Evolutionary conservation across 1,140 invertebrate genomes (phyloP).

Genomic region (Bombus waltoni): DNA sequence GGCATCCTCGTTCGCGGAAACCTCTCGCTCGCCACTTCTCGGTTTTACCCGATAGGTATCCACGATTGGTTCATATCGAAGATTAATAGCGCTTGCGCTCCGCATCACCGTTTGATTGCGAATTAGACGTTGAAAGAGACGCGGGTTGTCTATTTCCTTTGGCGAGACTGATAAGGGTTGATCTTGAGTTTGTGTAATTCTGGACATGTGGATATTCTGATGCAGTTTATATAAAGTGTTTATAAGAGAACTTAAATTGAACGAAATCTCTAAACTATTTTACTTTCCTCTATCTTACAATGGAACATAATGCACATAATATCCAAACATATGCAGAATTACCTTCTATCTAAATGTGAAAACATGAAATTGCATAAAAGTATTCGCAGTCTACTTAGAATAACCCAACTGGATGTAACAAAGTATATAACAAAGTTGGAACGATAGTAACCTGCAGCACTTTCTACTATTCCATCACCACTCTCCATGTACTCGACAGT

Average conservation of each 20-base stretch:
- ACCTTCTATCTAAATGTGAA: too few relatives aligned
- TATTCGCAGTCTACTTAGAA: too few relatives aligned
- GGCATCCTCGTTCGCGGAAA: not conserved
- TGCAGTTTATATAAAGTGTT: too few relatives aligned
- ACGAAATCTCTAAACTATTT: too few relatives aligned
- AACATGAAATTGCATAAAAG: too few relatives aligned
- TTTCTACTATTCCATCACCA: not conserved
- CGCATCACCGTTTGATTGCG: not conserved
- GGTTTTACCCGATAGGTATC: slow-evolving; percentile 12
- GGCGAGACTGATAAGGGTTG: not conserved
- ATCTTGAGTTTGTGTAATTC: not conserved
- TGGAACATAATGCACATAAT: too few relatives aligned
- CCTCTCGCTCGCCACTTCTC: not conserved
- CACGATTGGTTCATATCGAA: not conserved
- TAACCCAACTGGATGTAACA: too few relatives aligned
- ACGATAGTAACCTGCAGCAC: not conserved
- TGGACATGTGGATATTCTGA: too few relatives aligned
- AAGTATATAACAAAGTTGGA: not conserved
- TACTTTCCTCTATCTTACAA: too few relatives aligned
- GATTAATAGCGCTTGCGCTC: not conserved
- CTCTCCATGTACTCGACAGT: not conserved
- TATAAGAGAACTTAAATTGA: too few relatives aligned
- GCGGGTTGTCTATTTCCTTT: not conserved
- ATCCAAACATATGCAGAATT: too few relatives aligned
- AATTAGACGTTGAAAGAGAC: not conserved